phyloP scores from a whole-genome alignment of 2,888 invertebrate genomes.

The Lasioglossum villosulum region DNA sequence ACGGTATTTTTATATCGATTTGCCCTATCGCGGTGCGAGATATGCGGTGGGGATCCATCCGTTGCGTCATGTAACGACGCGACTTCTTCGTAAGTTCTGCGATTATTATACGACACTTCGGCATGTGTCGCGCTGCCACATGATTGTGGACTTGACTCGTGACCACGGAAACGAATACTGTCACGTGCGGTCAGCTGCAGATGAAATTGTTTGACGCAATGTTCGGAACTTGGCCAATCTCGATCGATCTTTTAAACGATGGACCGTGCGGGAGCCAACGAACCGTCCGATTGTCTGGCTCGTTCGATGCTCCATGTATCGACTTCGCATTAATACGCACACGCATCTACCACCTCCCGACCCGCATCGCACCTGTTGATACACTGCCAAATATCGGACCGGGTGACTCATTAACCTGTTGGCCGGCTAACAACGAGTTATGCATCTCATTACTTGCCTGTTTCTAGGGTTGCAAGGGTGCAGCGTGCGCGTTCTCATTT shows the following conservation, averaged over 20 bases:
- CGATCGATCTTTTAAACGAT: conserved; percentile 8
- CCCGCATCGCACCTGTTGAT: conserved; percentile 55
- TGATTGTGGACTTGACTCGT: conserved; percentile 25
- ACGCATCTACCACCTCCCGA: neutral
- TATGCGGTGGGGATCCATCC: neutral
- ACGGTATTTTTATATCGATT: neutral
- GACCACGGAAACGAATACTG: conserved; percentile 9
- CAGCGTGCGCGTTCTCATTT: too few species aligned
- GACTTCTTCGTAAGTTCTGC: neutral
- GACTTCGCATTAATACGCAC: neutral
- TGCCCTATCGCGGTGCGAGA: neutral
- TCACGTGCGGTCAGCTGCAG: conserved; percentile 30
- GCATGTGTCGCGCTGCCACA: conserved; percentile 10
- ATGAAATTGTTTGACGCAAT: neutral
- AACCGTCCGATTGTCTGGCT: conserved; percentile 12
- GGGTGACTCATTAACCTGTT: conserved; percentile 37
- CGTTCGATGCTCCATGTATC: neutral
- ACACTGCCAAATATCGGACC: conserved; percentile 46
- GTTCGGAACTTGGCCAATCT: conserved; percentile 39
- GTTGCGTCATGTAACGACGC: neutral
- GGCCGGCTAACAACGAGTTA: neutral
- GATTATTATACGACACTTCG: conserved; percentile 9
- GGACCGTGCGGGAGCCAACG: conserved; percentile 33
- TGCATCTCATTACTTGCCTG: neutral
- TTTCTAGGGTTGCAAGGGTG: neutral